phyloP scores from a whole-genome alignment of 1,140 invertebrate genomes.

The Phocides pigmalion region DNA sequence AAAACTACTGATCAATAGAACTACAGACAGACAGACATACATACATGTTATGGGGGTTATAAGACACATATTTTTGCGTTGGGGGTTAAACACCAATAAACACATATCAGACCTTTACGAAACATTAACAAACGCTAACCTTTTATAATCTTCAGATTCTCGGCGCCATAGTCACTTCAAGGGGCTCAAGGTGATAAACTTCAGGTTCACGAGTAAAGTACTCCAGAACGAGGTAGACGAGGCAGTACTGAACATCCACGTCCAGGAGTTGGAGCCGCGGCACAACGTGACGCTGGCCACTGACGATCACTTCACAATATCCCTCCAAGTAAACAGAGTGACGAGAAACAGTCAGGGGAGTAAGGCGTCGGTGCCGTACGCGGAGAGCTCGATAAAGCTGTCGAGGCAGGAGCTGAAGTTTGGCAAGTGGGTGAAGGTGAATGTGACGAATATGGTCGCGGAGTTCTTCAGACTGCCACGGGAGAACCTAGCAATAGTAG shows the following conservation, averaged over 20 bases:
- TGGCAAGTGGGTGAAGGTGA: conserved; percentile 90
- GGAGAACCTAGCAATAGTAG: conserved; percentile 89
- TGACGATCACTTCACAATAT: conserved; percentile 65
- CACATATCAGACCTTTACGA: too few relatives aligned
- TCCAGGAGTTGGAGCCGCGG: conserved; percentile 70
- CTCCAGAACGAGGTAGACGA: conserved; percentile 82
- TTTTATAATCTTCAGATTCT: conserved; percentile 57
- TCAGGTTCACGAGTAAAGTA: conserved; percentile 84
- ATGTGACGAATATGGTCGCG: conserved; percentile 89
- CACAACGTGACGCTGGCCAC: conserved; percentile 58
- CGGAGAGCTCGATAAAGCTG: conserved; percentile 67
- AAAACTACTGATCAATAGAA: too few relatives aligned
- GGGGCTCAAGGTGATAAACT: conserved; percentile 82
- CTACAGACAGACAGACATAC: too few relatives aligned
- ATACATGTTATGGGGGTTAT: too few relatives aligned
- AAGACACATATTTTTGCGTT: too few relatives aligned
- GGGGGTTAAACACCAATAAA: too few relatives aligned
- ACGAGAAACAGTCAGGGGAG: conserved; percentile 68
- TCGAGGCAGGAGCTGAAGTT: conserved; percentile 61
- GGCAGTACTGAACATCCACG: conserved; percentile 84
- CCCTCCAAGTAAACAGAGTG: conserved; percentile 73
- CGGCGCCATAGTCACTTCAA: conserved; percentile 78
- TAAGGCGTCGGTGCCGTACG: conserved; percentile 68
- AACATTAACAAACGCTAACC: not conserved
- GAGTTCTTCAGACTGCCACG: conserved; percentile 90